Evolutionary conservation across 1,140 invertebrate genomes (phyloP), one percentile per base, ranked within the genome.

Genomic region (Drosophila punjabiensis): DNA sequence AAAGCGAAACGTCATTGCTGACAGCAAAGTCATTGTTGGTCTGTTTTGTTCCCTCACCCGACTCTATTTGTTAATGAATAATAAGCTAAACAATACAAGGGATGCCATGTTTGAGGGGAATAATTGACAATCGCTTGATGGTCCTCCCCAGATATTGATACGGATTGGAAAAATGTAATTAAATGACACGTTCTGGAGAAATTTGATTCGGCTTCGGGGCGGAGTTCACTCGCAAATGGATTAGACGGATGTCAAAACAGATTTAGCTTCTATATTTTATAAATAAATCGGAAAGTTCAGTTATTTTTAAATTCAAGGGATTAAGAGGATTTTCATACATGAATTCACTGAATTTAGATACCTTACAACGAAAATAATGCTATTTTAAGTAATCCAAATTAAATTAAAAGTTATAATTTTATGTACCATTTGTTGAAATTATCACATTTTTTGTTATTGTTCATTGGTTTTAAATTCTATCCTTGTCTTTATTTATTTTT

Each of bases 1-100:
- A 67, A 86, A 88, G 74, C 69, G 78, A 88, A 88, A 84, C 53
- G 85, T 89, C 85, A 89, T 89, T 68, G 86, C 55, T 85, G 85
- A 85, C 81, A 89, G 86, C 66, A 64, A 47, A 62, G 85, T 88
- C 86, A 85, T 88, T 88, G 55, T 56, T 37, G 33, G 53, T 37
- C 14, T 11, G 53, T 37, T 56, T 75, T 73, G 14, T 24, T 47
- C 53, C 52, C 39, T 61, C 64, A 24, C 10, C n/a, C n/a, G 39
- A 77, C 58, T 67, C 69, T 55, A 68, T 52, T 64, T 68, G 64
- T 73, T 89, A 88, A 88, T 88, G 85, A 88, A 85, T 76, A 88
- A 85, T 76, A 88, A 56, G 70, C 85, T 73, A 85, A 74, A 85
- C 67, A 76, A 78, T 18, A 28, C 74, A 52, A 81, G 69, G 58